These are phyloP conservation scores for Troilus luridus DNA, from an alignment of 2,888 invertebrate species.

Conservation along the genomic window DNA sequence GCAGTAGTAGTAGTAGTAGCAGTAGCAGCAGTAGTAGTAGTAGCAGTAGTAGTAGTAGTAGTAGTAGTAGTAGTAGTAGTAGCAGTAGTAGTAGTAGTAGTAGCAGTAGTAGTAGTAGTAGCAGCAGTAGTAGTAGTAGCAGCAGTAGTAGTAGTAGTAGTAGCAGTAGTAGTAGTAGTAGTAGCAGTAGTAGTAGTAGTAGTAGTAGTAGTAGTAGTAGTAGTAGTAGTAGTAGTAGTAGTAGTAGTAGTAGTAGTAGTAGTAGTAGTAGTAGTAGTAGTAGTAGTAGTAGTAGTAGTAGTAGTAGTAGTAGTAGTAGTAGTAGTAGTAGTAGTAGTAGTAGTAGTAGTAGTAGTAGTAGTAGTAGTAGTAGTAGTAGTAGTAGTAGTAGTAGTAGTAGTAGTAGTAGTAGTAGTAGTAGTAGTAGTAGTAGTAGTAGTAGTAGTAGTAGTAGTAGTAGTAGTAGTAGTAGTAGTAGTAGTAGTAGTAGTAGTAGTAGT, in stretches of 20 bases:
- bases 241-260: conserved; percentile 18
- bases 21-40: conserved; percentile 6
- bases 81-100: conserved; percentile 1
- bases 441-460: too few relatives aligned
- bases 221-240: conserved; percentile 12
- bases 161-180: conserved; percentile 6
- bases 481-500: too few relatives aligned
- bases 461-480: too few relatives aligned
- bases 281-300: conserved; percentile 42
- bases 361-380: too few relatives aligned
- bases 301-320: conserved; percentile 45
- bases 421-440: too few relatives aligned
- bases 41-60: conserved; percentile 45
- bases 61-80: conserved; percentile 46
- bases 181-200: conserved; percentile 1
- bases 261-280: not conserved
- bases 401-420: too few relatives aligned
- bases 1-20: not conserved
- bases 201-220: not conserved
- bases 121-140: not conserved
- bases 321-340: conserved; percentile 48
- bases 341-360: too few relatives aligned
- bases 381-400: too few relatives aligned
- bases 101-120: conserved; percentile 18
- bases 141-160: conserved; percentile 6